Percentiles rank a stretch among this genome's conserved stretches.
Conservation (phyloP, 2,113 vertebrate genomes). For the Glareola pratincola region DNA sequence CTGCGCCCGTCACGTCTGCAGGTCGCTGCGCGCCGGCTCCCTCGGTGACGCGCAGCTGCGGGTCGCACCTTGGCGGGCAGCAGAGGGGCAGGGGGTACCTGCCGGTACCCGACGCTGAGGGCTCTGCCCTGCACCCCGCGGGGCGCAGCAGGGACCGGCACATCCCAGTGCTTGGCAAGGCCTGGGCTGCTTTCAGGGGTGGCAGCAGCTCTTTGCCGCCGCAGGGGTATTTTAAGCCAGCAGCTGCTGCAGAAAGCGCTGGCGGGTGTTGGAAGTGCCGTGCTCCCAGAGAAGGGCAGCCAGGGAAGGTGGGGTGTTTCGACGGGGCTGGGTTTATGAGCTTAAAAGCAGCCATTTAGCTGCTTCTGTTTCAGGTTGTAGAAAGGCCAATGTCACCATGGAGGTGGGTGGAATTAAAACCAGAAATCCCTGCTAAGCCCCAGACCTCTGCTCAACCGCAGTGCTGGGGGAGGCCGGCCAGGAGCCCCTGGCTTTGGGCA, state of each 20-base stretch:
- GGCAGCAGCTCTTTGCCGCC: background rate
- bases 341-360: slow-evolving; percentile 37
- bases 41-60: background rate
- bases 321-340: slow-evolving; percentile 4
- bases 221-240: background rate
- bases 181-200: background rate
- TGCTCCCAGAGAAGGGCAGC: background rate
- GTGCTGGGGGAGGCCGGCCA: background rate
- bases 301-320: background rate
- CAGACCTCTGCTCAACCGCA: background rate
- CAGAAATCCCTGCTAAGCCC: slow-evolving; percentile 52
- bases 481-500: background rate
- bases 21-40: background rate
- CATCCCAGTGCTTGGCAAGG: background rate
- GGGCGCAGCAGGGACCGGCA: background rate
- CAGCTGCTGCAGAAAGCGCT: background rate
- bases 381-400: slow-evolving; percentile 52
- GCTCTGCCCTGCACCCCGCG: background rate
- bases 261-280: background rate
- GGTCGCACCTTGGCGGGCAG: background rate
- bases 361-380: slow-evolving; percentile 34
- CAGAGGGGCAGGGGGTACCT: background rate
- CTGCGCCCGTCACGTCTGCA: background rate
- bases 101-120: background rate
- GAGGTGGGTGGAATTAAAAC: slow-evolving; percentile 49